Conservation (phyloP, 2,888 invertebrate species). For the Willowsia nigromaculata region DNA sequence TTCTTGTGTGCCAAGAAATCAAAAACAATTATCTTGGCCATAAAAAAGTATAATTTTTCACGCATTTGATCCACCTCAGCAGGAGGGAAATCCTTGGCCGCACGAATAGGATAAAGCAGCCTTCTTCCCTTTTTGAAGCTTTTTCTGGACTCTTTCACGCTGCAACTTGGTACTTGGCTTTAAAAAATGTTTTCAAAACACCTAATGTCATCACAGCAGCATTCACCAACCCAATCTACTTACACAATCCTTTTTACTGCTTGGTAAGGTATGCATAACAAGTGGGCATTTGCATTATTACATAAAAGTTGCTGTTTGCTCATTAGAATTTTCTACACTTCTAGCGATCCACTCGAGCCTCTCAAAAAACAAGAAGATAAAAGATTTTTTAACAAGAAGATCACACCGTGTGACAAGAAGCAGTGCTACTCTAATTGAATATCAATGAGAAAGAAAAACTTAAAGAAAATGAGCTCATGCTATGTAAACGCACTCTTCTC, state of each 20-base stretch:
- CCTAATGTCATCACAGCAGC: slow-evolving; percentile 35
- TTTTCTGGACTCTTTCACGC: slow-evolving; percentile 25
- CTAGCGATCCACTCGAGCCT: slow-evolving; percentile 26
- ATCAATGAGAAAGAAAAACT: slow-evolving; percentile 73
- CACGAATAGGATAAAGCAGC: not conserved
- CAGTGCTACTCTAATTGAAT: slow-evolving; percentile 74
- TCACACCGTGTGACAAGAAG: slow-evolving; percentile 70
- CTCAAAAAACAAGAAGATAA: slow-evolving; percentile 36
- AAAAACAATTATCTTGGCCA: slow-evolving; percentile 63
- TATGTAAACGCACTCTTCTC: slow-evolving; percentile 7
- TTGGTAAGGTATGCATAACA: not conserved
- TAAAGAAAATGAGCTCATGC: slow-evolving; percentile 59
- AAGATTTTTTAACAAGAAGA: slow-evolving; percentile 62
- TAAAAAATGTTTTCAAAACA: slow-evolving; percentile 20
- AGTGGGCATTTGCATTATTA: slow-evolving; percentile 1
- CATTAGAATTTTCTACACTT: slow-evolving; percentile 62
- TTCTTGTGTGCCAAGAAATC: slow-evolving; percentile 50
- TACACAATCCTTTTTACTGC: slow-evolving; percentile 11
- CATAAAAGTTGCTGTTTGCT: slow-evolving; percentile 32
- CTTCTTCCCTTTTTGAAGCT: not conserved
- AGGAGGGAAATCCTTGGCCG: slow-evolving; percentile 47
- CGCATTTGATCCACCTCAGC: slow-evolving; percentile 68
- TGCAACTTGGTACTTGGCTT: not conserved
- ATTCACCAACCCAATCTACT: slow-evolving; percentile 12
- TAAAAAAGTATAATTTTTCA: slow-evolving; percentile 62